Evolutionary conservation across 2,888 invertebrate species (phyloP).

Genomic region (Eupithecia subumbrata): DNA sequence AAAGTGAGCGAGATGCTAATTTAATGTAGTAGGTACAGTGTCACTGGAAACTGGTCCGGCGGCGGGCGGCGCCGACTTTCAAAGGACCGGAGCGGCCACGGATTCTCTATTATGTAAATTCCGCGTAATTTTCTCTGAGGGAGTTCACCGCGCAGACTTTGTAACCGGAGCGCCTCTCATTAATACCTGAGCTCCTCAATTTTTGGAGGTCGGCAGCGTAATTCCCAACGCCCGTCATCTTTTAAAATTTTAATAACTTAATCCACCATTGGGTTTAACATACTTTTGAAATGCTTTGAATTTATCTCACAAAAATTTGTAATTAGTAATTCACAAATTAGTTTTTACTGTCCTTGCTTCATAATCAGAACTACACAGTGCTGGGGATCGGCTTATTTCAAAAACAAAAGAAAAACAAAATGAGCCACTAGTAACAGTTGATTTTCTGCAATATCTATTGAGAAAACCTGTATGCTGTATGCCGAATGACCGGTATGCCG

Average conservation of each 20-base stretch:
- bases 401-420: background rate
- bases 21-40: constrained; percentile 74
- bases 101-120: constrained; percentile 84
- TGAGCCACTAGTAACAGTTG: background rate
- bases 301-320: background rate
- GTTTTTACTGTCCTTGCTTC: background rate
- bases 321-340: background rate
- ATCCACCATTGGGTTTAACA: constrained; percentile 15
- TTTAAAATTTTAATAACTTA: constrained; percentile 44
- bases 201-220: constrained; percentile 52
- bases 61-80: constrained; percentile 64
- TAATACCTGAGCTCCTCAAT: constrained; percentile 71
- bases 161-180: constrained; percentile 75
- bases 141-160: constrained; percentile 71
- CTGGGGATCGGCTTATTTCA: background rate
- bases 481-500: too few species aligned
- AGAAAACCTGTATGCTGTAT: too few species aligned
- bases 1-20: constrained; percentile 81
- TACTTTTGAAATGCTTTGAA: constrained; percentile 7
- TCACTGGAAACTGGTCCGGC: constrained; percentile 72
- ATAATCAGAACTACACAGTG: background rate
- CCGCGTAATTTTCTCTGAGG: constrained; percentile 78
- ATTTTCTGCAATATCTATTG: background rate
- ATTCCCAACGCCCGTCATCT: constrained; percentile 28
- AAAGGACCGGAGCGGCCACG: constrained; percentile 80